Evolutionary conservation across 2,113 vertebrate genomes (phyloP).

Genomic region (Ammodytes marinus): DNA sequence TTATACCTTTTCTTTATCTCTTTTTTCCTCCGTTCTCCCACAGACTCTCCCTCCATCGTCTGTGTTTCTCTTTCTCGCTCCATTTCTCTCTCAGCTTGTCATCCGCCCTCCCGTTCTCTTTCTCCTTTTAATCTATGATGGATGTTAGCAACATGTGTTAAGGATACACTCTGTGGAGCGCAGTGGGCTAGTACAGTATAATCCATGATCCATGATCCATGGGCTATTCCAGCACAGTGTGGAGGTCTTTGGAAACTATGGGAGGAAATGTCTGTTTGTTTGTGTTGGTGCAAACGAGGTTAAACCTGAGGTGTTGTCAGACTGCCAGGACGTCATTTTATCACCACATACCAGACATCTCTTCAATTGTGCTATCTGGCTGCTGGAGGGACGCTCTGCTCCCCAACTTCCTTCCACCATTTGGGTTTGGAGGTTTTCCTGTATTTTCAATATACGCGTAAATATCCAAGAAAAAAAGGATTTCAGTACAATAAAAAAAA

Average conservation of each 20-base stretch:
- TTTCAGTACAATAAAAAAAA: not conserved
- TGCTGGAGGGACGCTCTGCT: slow-evolving; percentile 16
- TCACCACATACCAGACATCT: slow-evolving; percentile 56
- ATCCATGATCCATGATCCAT: slow-evolving; percentile 29
- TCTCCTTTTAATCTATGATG: slow-evolving; percentile 83
- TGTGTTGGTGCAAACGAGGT: slow-evolving; percentile 36
- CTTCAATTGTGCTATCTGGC: slow-evolving; percentile 49
- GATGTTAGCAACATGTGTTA: slow-evolving; percentile 86
- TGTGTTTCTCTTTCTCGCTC: not conserved
- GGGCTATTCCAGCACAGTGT: slow-evolving; percentile 78
- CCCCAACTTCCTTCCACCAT: not conserved
- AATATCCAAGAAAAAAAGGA: not conserved
- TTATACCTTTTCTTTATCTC: not conserved
- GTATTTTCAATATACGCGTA: not conserved
- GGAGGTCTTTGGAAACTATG: not conserved
- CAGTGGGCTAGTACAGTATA: slow-evolving; percentile 73
- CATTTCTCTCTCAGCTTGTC: slow-evolving; percentile 23
- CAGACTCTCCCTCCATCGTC: not conserved
- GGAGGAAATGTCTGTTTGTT: slow-evolving; percentile 17
- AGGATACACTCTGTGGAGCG: slow-evolving; percentile 84
- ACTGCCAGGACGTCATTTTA: slow-evolving; percentile 38
- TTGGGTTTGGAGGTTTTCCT: not conserved
- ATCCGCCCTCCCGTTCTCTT: slow-evolving; percentile 42
- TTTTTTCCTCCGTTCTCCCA: not conserved
- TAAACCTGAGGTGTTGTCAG: slow-evolving; percentile 52